Conservation (phyloP, 2,888 invertebrate species). For the Opisthograptis luteolata region DNA sequence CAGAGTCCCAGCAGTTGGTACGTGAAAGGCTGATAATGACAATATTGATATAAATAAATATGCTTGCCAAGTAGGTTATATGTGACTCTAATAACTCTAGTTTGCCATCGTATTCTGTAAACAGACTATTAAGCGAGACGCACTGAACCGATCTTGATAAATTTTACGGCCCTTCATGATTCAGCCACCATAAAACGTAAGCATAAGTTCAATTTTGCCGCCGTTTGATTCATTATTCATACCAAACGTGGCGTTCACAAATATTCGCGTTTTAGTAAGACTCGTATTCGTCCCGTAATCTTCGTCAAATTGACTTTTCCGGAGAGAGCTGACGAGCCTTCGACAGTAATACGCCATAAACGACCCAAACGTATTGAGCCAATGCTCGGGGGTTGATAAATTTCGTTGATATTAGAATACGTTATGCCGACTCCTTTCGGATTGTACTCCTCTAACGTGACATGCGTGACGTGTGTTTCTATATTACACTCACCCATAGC, state of each 20-base stretch:
- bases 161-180: conserved; percentile 24
- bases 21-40: too few relatives aligned
- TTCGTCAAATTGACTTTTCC: conserved; percentile 81
- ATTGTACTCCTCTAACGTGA: conserved; percentile 54
- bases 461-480: conserved; percentile 44
- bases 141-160: conserved; percentile 21
- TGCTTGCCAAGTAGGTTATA: too few relatives aligned
- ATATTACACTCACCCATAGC: conserved; percentile 62
- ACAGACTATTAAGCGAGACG: conserved; percentile 15
- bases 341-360: conserved; percentile 79
- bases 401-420: conserved; percentile 81
- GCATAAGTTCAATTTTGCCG: conserved; percentile 32
- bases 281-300: conserved; percentile 72
- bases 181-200: conserved; percentile 28
- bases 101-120: conserved; percentile 8
- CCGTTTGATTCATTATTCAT: conserved; percentile 58
- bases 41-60: too few relatives aligned
- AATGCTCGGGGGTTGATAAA: conserved; percentile 76
- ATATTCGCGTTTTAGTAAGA: conserved; percentile 67
- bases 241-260: conserved; percentile 53
- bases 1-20: too few relatives aligned
- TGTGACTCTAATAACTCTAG: background rate
- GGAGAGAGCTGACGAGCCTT: conserved; percentile 75
- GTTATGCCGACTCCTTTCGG: conserved; percentile 74
- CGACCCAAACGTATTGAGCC: conserved; percentile 78